Evolutionary conservation across 2,888 invertebrate species (phyloP).

Genomic region (Protodeltote pygarga): DNA sequence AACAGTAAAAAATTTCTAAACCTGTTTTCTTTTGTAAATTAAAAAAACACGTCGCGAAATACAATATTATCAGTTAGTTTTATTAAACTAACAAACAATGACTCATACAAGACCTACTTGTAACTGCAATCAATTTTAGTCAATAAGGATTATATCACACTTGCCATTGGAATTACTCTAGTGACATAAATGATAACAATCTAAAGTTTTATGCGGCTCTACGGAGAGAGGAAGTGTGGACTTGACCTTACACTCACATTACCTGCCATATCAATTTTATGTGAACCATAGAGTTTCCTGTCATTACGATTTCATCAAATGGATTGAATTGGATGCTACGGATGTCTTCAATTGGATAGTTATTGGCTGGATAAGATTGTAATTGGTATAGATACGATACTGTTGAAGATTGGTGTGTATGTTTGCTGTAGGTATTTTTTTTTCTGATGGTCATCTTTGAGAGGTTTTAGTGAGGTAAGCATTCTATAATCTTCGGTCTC

Average conservation of each 20-base stretch:
- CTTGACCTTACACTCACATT: conserved; percentile 57
- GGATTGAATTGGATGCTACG: conserved; percentile 34
- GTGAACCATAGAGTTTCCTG: conserved; percentile 68
- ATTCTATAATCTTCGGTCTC: too few species aligned
- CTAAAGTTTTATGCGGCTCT: conserved; percentile 8
- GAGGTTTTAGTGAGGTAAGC: too few species aligned
- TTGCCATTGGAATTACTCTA: conserved; percentile 11
- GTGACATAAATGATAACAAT: conserved; percentile 19
- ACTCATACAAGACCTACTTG: too few species aligned
- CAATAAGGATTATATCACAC: conserved; percentile 19
- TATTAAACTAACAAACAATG: too few species aligned
- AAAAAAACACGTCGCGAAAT: too few species aligned
- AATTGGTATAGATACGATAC: background rate
- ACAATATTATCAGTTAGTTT: too few species aligned
- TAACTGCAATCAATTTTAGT: too few species aligned
- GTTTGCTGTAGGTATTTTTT: too few species aligned
- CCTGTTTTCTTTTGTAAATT: too few species aligned
- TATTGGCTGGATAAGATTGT: conserved; percentile 7
- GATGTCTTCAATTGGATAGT: conserved; percentile 39
- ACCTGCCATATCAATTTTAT: conserved; percentile 57
- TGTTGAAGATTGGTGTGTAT: background rate
- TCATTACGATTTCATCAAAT: conserved; percentile 60
- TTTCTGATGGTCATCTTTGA: too few species aligned
- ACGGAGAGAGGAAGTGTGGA: conserved; percentile 52
- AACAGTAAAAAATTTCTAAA: too few species aligned